These are phyloP conservation scores for Entomobrya multifasciata DNA, from an alignment of 2,888 invertebrate genomes.

Conservation along the genomic window DNA sequence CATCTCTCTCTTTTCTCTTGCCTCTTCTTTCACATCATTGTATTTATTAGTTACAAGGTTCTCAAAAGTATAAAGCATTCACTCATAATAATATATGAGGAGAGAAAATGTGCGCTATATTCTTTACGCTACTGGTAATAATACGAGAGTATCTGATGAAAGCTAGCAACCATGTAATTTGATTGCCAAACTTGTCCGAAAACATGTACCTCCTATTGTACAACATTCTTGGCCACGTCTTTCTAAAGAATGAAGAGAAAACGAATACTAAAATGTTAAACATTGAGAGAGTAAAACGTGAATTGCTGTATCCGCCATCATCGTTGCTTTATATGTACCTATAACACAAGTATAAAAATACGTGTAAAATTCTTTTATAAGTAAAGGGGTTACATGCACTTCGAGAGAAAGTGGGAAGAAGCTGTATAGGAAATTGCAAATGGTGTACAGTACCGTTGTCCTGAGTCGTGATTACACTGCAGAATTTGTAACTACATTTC, in stretches of 20 bases:
- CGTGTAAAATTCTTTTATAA: too few relatives aligned
- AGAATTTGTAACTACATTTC: constrained; percentile 53
- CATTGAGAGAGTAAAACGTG: too few relatives aligned
- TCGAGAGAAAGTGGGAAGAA: too few relatives aligned
- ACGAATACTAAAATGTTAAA: constrained; percentile 25
- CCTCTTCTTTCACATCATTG: constrained; percentile 21
- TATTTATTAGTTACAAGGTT: constrained; percentile 1
- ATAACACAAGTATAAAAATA: too few relatives aligned
- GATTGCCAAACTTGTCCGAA: constrained; percentile 66
- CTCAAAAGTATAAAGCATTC: neutral
- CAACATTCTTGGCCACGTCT: constrained; percentile 14
- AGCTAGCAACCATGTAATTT: constrained; percentile 67
- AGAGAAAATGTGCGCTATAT: constrained; percentile 5
- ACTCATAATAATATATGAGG: constrained; percentile 17
- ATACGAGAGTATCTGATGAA: constrained; percentile 62
- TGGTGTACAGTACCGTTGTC: neutral
- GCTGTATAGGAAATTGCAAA: too few relatives aligned
- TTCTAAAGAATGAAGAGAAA: constrained; percentile 8
- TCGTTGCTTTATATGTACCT: too few relatives aligned
- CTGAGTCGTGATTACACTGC: constrained; percentile 61
- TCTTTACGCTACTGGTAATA: constrained; percentile 13
- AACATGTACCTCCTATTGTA: constrained; percentile 35
- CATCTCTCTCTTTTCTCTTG: constrained; percentile 17
- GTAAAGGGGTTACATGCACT: too few relatives aligned
- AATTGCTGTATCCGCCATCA: too few relatives aligned